Evolutionary conservation across 2,797 vertebrate species (phyloP), one percentile per base, ranked within the genome.

Genomic region (Trichosurus vulpecula): DNA sequence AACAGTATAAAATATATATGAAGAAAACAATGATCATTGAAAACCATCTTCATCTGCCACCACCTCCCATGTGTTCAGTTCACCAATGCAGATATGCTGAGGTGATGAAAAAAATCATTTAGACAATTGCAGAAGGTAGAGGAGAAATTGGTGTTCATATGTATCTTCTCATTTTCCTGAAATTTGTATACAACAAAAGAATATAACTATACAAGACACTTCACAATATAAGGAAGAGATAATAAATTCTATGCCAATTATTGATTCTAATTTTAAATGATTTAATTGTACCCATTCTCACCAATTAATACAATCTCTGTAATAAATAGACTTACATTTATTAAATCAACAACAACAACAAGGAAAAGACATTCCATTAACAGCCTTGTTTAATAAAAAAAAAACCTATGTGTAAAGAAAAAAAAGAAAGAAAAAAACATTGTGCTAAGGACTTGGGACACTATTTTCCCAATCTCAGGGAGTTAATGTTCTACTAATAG

Each of bases 121-220:
- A 99, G 98, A 99, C 99, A 0, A 99, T 99, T 98, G 99, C 99
- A 87, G 99, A 99, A 99, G 99, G 99, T 35, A 99, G 99, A 12
- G 99, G 99, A 98, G 99, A 99, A 97, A 99, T 99, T 94, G 99
- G 99, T 97, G 99, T 99, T 96, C 99, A 99, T 96, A 99, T 99
- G 99, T 99, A 99, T 96, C 99, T 99, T 98, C 99, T 99, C 98
- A 99, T 99, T 98, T 99, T 99, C 99, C 99, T 99, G 98, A 99
- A 99, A 99, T 99, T 99, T 98, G 99, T 99, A 98, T 99, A 99
- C 99, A 98, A 99, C 99, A 54, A 99, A 99, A 99, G 99, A 99
- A 98, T 99, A 99, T 66, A 99, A 99, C 98, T 99, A 99, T 98
- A 99, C 99, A 0, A 99, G 99, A 98, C 99, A 99, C 98, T 99